A percentile compares a stretch with the other conserved stretches of the same genome.
Conservation (phyloP, 1,140 invertebrate species). For the Tigriopus japonicus region DNA sequence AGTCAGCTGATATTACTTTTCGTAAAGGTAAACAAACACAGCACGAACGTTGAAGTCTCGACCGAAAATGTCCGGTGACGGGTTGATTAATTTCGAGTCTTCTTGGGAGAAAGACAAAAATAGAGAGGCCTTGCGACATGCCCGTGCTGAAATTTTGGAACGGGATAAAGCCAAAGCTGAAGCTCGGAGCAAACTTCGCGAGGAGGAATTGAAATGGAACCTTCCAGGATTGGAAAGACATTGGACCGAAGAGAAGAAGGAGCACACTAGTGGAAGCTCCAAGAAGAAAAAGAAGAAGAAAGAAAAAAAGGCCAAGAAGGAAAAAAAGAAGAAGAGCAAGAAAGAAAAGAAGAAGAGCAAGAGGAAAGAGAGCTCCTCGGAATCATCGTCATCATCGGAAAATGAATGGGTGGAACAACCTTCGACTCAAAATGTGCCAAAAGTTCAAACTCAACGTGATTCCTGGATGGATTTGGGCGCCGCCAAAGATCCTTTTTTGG, state of each 20-base stretch:
- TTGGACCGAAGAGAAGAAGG: background rate
- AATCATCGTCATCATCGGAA: too few relatives aligned
- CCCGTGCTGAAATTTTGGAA: background rate
- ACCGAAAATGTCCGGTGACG: too few relatives aligned
- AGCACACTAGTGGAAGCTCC: too few relatives aligned
- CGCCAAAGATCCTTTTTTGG: background rate
- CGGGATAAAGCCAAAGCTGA: background rate
- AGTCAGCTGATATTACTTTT: too few relatives aligned
- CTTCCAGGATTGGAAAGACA: background rate
- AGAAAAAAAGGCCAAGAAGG: background rate
- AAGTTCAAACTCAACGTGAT: background rate
- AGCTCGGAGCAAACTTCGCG: background rate
- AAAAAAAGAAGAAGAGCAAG: conserved; percentile 17
- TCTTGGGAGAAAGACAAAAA: background rate
- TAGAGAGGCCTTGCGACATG: background rate
- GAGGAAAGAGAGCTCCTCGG: too few relatives aligned
- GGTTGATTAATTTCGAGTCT: background rate
- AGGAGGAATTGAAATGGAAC: background rate
- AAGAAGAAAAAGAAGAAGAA: background rate
- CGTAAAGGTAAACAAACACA: too few relatives aligned
- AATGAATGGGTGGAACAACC: background rate
- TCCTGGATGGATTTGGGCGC: background rate
- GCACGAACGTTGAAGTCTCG: too few relatives aligned
- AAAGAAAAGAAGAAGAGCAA: conserved; percentile 20
- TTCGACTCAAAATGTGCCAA: too few relatives aligned